phyloP scores from a whole-genome alignment of 2,888 invertebrate species.

The Lordiphosa fenestrarum region DNA sequence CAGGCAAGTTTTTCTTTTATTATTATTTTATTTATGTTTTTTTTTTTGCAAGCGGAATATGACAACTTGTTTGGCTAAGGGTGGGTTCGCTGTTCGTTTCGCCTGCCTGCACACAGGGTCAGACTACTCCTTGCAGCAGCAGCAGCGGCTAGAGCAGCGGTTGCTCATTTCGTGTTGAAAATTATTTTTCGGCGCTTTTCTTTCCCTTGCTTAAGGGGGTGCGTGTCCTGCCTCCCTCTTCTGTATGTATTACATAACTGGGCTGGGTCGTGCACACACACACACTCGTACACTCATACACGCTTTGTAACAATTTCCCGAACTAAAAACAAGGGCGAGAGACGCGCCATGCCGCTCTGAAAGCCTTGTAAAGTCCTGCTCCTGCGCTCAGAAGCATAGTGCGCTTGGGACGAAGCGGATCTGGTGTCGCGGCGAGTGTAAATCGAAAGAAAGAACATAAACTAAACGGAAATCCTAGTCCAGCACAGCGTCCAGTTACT shows the following conservation, averaged over 20 bases:
- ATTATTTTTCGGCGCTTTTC: slow-evolving; percentile 28
- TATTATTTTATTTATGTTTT: slow-evolving; percentile 5
- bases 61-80: slow-evolving; percentile 58
- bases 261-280: slow-evolving; percentile 52
- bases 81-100: slow-evolving; percentile 42
- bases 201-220: slow-evolving; percentile 9
- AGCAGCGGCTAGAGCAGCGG: too few relatives aligned
- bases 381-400: slow-evolving; percentile 71
- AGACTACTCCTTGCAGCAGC: not conserved
- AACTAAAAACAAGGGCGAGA: slow-evolving; percentile 12
- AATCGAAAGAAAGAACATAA: slow-evolving; percentile 7
- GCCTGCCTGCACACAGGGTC: slow-evolving; percentile 20
- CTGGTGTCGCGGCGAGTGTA: slow-evolving; percentile 52
- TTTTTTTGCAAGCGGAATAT: slow-evolving; percentile 57
- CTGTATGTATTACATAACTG: slow-evolving; percentile 67
- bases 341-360: slow-evolving; percentile 21
- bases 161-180: slow-evolving; percentile 58
- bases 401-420: slow-evolving; percentile 69
- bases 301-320: slow-evolving; percentile 59
- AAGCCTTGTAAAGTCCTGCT: slow-evolving; percentile 44
- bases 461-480: slow-evolving; percentile 3
- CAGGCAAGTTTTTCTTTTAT: slow-evolving; percentile 20
- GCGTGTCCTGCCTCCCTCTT: slow-evolving; percentile 12
- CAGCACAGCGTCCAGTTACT: slow-evolving; percentile 3
- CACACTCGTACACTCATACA: slow-evolving; percentile 1